Evolutionary conservation across 64 coral and sea anemone species (phyloP).

Genomic region (Orbicella faveolata): DNA sequence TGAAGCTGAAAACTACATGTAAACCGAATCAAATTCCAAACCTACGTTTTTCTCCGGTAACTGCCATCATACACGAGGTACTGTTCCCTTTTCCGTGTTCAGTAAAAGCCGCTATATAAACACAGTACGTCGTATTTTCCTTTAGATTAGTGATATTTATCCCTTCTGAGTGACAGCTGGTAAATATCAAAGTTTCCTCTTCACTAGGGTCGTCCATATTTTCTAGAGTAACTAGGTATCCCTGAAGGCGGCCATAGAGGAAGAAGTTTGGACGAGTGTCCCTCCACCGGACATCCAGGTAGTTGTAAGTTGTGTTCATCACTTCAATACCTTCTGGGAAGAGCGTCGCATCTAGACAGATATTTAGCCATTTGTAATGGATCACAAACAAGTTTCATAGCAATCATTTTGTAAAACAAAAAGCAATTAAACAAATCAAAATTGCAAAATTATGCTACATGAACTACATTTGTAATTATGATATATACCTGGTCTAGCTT

Average conservation of each 20-base stretch:
- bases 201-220: background rate
- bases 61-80: background rate
- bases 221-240: background rate
- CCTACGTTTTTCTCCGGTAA: constrained; percentile 6
- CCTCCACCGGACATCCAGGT: constrained; percentile 1
- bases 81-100: background rate
- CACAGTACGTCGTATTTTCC: background rate
- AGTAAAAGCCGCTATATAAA: constrained; percentile 13
- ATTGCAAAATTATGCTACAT: no score
- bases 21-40: background rate
- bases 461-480: background rate
- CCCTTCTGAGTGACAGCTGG: constrained; percentile 4
- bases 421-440: no score
- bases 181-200: background rate
- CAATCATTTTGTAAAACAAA: no score
- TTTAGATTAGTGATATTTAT: constrained; percentile 7
- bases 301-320: constrained; percentile 24
- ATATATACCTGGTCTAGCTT: background rate
- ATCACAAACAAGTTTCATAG: no score
- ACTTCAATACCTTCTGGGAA: background rate
- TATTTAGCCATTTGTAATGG: no score
- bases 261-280: background rate
- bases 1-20: no score
- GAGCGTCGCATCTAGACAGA: background rate
- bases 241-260: background rate